Percentiles rank a stretch among this genome's conserved stretches.
Evolutionary conservation across 2,797 vertebrate species (phyloP).

Genomic region (Mareca strepera): DNA sequence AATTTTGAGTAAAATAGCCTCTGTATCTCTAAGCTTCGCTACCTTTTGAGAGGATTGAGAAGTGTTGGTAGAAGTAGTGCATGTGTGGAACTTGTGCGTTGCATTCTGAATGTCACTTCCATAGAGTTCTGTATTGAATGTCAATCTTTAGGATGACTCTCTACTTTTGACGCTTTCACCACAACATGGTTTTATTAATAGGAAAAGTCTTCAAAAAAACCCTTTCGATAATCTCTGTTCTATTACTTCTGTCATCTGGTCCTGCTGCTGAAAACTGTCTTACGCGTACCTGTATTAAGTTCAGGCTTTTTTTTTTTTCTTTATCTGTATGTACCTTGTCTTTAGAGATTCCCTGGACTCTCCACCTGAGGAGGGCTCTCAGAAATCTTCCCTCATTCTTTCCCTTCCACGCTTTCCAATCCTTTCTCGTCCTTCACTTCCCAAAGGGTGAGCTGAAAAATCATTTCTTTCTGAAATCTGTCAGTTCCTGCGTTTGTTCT

Average conservation of each 20-base stretch:
- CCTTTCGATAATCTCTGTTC: neutral
- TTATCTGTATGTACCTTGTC: constrained; percentile 73
- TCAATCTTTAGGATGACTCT: neutral
- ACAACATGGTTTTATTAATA: neutral
- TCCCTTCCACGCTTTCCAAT: constrained; percentile 92
- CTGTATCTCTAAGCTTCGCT: neutral
- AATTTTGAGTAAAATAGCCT: neutral
- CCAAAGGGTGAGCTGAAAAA: constrained; percentile 87
- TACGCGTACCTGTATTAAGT: neutral
- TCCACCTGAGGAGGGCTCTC: constrained; percentile 86
- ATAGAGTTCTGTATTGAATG: neutral
- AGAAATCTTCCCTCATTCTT: constrained; percentile 91
- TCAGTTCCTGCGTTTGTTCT: neutral
- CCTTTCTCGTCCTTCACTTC: constrained; percentile 90
- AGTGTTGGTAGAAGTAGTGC: neutral
- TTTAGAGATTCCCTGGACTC: constrained; percentile 88
- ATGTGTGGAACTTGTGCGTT: neutral
- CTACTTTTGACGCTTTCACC: neutral
- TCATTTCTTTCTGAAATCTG: constrained; percentile 10
- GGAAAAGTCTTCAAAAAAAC: neutral
- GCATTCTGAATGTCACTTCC: neutral
- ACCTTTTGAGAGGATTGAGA: neutral
- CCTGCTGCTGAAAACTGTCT: neutral
- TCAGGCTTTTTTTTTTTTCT: neutral
- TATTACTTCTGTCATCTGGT: neutral